phyloP scores from a whole-genome alignment of 2,888 invertebrate genomes.

The Lapara coniferarum region DNA sequence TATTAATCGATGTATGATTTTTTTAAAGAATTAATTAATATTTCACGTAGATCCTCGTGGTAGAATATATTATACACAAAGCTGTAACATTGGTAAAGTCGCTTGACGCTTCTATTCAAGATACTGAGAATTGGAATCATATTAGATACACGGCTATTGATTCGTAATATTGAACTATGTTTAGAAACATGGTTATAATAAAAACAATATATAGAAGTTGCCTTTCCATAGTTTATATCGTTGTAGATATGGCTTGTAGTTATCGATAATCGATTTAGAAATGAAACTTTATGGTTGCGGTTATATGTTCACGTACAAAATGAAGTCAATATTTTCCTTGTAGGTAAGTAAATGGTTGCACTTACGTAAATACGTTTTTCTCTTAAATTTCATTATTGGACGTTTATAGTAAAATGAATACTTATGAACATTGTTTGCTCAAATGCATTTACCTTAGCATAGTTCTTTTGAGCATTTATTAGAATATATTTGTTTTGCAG shows the following conservation, averaged over 20 bases:
- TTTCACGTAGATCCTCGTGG: too few relatives aligned
- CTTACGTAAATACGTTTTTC: constrained; percentile 2
- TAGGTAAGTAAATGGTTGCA: background rate
- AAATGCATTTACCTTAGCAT: background rate
- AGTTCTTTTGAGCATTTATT: background rate
- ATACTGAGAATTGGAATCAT: background rate
- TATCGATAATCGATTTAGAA: constrained; percentile 18
- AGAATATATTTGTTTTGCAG: constrained; percentile 2
- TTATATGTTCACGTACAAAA: background rate
- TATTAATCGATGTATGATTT: background rate
- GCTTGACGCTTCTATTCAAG: background rate
- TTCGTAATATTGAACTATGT: background rate
- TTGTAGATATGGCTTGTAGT: background rate
- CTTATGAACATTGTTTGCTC: background rate
- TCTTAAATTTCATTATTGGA: background rate
- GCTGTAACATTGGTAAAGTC: background rate
- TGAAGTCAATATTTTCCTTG: constrained; percentile 12
- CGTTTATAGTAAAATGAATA: background rate
- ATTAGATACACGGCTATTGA: background rate
- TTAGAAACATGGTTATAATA: background rate
- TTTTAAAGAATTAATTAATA: too few relatives aligned
- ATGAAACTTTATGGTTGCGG: constrained; percentile 13
- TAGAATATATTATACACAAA: background rate
- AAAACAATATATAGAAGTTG: background rate
- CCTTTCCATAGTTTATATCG: constrained; percentile 1